phyloP scores from a whole-genome alignment of 2,113 vertebrate genomes.

The Kobus ellipsiprymnus region DNA sequence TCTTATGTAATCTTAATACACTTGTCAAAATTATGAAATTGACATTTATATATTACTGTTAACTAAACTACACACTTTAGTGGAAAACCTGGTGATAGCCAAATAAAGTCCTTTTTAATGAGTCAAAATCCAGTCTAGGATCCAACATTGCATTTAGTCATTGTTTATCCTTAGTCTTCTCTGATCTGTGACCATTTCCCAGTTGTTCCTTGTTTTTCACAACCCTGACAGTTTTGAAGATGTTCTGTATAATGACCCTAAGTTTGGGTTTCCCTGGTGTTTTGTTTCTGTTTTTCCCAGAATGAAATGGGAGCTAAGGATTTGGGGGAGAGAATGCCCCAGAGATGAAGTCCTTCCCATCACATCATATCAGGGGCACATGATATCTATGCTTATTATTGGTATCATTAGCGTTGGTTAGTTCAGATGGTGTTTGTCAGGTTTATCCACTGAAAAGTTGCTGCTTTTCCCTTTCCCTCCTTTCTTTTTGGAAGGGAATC shows the following conservation, averaged over 20 bases:
- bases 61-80: background rate
- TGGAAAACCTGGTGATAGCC: too few species aligned
- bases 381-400: background rate
- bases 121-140: background rate
- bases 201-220: background rate
- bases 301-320: background rate
- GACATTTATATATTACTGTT: background rate
- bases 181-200: background rate
- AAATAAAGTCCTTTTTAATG: background rate
- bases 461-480: background rate
- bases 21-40: background rate
- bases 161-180: background rate
- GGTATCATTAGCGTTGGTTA: background rate
- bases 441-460: background rate
- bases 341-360: background rate
- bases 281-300: background rate
- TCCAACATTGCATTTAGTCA: background rate
- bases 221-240: background rate
- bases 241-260: background rate
- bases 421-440: background rate
- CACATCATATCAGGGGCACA: background rate
- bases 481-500: background rate
- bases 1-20: background rate
- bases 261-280: background rate
- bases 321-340: background rate